Evolutionary conservation across 2,113 vertebrate genomes (phyloP).

Genomic region (Tragelaphus scriptus): DNA sequence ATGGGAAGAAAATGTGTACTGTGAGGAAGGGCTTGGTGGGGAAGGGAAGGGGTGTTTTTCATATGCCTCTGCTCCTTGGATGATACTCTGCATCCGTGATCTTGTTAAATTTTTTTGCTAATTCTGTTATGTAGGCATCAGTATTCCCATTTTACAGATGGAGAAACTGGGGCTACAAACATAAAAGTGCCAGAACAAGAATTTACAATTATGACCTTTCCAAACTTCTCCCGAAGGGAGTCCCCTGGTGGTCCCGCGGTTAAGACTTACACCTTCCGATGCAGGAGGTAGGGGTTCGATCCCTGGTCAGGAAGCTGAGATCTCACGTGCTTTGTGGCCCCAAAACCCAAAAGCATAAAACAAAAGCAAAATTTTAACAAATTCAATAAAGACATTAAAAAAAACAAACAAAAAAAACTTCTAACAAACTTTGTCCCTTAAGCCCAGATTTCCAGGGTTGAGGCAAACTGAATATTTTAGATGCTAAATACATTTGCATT

Average conservation of each 20-base stretch:
- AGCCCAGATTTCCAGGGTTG: not conserved
- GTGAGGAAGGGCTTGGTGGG: not conserved
- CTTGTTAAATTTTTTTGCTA: not conserved
- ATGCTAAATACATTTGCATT: not conserved
- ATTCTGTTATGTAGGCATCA: not conserved
- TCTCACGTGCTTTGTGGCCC: not conserved
- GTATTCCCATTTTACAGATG: not conserved
- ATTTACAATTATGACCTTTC: not conserved
- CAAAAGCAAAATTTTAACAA: not conserved
- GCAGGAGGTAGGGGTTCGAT: not conserved
- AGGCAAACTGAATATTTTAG: not conserved
- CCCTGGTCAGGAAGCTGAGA: not conserved
- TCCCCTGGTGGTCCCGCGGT: not conserved
- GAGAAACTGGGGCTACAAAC: not conserved
- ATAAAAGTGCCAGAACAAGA: not conserved
- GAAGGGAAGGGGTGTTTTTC: not conserved
- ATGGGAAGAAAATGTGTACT: not conserved
- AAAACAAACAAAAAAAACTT: not conserved
- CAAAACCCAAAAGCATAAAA: not conserved
- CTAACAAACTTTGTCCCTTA: not conserved
- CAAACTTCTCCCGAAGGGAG: not conserved
- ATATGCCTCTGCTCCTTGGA: not conserved
- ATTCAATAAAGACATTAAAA: not conserved
- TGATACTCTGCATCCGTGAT: not conserved
- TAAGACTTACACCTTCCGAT: not conserved